Evolutionary conservation across 2,113 vertebrate species (phyloP), one percentile per base, ranked within the genome.

Genomic region (Dunckerocampus dactyliophorus): DNA sequence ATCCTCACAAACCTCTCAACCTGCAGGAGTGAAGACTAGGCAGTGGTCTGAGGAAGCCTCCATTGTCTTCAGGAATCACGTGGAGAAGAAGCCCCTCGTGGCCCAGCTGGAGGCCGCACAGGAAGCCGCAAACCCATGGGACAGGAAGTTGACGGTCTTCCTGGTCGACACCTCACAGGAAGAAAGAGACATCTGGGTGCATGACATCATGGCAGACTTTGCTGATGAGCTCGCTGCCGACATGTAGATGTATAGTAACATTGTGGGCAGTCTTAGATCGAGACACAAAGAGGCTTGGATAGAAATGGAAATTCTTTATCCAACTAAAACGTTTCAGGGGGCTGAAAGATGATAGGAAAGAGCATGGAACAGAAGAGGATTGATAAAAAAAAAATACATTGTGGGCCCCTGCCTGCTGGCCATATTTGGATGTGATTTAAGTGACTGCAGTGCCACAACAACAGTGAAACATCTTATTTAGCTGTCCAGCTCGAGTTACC

Each of bases 1-100:
- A 13, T 21, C 19, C 10, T 52, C 1, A 14, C 0, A 37, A 42
- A 46, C 56, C 58, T 67, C 1, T 62, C 56, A 68, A 1, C 85
- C 67, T 65, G 13, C 76, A 99, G 97, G 95, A 52, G 84, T 97
- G 60, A 93, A 94, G 80, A 90, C 74, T 53, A 89, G 83, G 77
- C 95, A 94, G 82, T 98, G 95, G 97, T 95, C 95, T 17, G 96
- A 98, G 81, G 95, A 97, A 74, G 94, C 95, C 8, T 95, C 95
- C 2, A 95, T 98, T 65, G 92, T 98, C 34, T 99, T 99, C 87
- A 91, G 97, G 68, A 96, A 97, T 87, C 95, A 98, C 8, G 94
- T 98, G 57, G 96, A 99, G 91, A 96, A 96, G 90, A 98, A 95
- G 63, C 91, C 97, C 1, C 88, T 98, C 48, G 96, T 98, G 77